phyloP scores from a whole-genome alignment of 1,140 invertebrate genomes.

The Steinernema feltiae region DNA sequence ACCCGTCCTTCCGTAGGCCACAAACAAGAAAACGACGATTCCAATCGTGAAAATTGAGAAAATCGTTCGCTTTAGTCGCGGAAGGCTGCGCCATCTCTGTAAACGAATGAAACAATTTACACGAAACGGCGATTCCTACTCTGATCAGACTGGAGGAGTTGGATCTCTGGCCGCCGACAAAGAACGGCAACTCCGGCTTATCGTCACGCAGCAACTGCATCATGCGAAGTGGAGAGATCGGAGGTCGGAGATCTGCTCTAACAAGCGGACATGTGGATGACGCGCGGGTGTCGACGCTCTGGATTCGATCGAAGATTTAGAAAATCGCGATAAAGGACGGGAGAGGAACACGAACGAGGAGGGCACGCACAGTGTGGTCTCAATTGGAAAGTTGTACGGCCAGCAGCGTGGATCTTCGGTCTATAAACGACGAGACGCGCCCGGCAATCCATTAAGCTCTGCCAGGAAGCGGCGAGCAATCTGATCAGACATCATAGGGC shows the following conservation, averaged over 20 bases:
- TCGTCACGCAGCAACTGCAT: neutral
- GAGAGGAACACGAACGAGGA: neutral
- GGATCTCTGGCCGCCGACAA: neutral
- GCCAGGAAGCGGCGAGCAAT: too few species aligned
- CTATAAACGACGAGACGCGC: too few species aligned
- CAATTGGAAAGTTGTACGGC: neutral
- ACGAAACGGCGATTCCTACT: neutral
- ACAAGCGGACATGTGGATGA: too few species aligned
- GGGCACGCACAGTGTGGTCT: neutral
- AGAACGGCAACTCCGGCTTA: neutral
- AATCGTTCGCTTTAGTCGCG: neutral
- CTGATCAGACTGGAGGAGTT: neutral
- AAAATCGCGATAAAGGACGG: too few species aligned
- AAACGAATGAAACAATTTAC: neutral
- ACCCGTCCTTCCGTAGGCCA: neutral
- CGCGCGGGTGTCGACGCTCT: too few species aligned
- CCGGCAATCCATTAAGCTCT: too few species aligned
- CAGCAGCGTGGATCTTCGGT: too few species aligned
- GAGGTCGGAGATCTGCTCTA: neutral
- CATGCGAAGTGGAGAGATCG: neutral
- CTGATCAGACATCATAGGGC: too few species aligned
- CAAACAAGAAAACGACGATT: constrained; percentile 9
- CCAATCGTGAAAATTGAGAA: neutral
- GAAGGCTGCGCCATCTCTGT: neutral
- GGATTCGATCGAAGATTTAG: too few species aligned